Evolutionary conservation across 2,113 vertebrate species (phyloP).

Genomic region (Numenius arquata): DNA sequence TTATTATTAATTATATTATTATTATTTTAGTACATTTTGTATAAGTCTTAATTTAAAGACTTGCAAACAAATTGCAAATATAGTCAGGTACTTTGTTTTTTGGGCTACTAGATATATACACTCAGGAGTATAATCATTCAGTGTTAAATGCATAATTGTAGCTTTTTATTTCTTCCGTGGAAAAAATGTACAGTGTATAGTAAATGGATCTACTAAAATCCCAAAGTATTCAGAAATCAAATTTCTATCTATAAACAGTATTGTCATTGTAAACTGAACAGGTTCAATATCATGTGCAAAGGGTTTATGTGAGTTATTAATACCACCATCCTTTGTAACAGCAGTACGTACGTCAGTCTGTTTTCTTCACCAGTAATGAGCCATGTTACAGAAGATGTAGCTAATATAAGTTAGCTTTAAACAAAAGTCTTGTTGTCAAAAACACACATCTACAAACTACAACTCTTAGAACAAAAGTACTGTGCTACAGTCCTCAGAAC

Average conservation of each 20-base stretch:
- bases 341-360: constrained; percentile 52
- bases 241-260: constrained; percentile 74
- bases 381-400: constrained; percentile 74
- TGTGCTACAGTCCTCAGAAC: constrained; percentile 76
- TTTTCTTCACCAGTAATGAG: constrained; percentile 65
- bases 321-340: constrained; percentile 46
- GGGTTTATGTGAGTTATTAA: constrained; percentile 66
- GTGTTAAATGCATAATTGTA: constrained; percentile 62
- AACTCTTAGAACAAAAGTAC: constrained; percentile 78
- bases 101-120: constrained; percentile 67
- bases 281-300: constrained; percentile 78
- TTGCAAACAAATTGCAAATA: constrained; percentile 51
- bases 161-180: constrained; percentile 59
- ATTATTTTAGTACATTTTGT: constrained; percentile 62
- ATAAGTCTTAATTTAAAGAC: constrained; percentile 66
- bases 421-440: constrained; percentile 70
- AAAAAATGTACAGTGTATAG: constrained; percentile 73
- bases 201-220: constrained; percentile 72
- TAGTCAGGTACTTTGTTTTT: constrained; percentile 40
- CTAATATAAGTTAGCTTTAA: constrained; percentile 72
- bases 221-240: constrained; percentile 75
- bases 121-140: constrained; percentile 63
- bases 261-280: constrained; percentile 77
- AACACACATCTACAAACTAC: constrained; percentile 82
- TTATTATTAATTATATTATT: constrained; percentile 27